A percentile compares a stretch with the other conserved stretches of the same genome.
Evolutionary conservation across 2,888 invertebrate species (phyloP).

Genomic region (Sinotaia quadrata): DNA sequence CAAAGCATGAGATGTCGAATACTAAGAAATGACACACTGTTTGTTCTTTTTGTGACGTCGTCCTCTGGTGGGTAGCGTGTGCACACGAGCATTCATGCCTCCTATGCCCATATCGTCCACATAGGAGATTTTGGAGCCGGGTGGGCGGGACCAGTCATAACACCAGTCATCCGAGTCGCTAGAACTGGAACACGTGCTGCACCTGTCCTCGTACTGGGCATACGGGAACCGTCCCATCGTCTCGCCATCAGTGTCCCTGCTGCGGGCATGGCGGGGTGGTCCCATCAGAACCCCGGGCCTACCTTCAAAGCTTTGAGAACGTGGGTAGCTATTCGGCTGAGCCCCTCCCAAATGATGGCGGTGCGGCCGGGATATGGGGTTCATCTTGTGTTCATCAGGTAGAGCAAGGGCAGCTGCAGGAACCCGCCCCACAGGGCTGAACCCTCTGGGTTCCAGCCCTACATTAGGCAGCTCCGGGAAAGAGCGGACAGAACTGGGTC

Average conservation of each 20-base stretch:
- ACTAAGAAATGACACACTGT: slow-evolving; percentile 58
- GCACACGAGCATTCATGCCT: slow-evolving; percentile 21
- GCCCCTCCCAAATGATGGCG: slow-evolving; percentile 22
- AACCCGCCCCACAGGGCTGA: background rate
- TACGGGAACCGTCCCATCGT: slow-evolving; percentile 29
- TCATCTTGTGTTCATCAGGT: slow-evolving; percentile 63
- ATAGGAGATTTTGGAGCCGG: slow-evolving; percentile 85
- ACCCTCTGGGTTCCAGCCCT: slow-evolving; percentile 8
- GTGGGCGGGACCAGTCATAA: slow-evolving; percentile 83
- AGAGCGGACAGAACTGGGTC: slow-evolving; percentile 42
- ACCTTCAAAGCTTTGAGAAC: slow-evolving; percentile 65
- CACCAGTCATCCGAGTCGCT: slow-evolving; percentile 84
- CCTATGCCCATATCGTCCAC: slow-evolving; percentile 82
- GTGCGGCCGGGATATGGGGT: slow-evolving; percentile 66
- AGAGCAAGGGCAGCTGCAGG: slow-evolving; percentile 36
- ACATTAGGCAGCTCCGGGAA: slow-evolving; percentile 53
- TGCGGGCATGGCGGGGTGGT: slow-evolving; percentile 39
- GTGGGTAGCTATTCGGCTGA: slow-evolving; percentile 46
- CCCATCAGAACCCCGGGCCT: slow-evolving; percentile 41
- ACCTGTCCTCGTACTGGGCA: slow-evolving; percentile 77
- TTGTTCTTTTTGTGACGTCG: slow-evolving; percentile 51
- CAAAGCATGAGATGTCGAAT: too few relatives aligned
- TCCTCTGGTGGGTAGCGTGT: slow-evolving; percentile 17
- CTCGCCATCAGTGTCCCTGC: background rate
- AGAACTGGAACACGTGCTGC: slow-evolving; percentile 83